These are phyloP conservation scores for Apantesis nais DNA, from an alignment of 2,888 invertebrate genomes.

Conservation along the genomic window DNA sequence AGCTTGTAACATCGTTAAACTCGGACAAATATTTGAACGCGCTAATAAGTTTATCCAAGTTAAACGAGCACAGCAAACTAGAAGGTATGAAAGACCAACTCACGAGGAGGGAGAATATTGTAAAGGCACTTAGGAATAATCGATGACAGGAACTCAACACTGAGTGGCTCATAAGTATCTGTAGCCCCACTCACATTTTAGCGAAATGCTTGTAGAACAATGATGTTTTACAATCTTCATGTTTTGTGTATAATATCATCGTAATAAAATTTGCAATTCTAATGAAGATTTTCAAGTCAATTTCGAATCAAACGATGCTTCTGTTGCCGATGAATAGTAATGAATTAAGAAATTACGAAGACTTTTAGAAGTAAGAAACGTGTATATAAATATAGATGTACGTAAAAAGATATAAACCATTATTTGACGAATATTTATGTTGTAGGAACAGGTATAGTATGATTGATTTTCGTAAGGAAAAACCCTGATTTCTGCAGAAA, in stretches of 20 bases:
- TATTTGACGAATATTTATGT: no score
- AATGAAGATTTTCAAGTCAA: slow-evolving; percentile 2
- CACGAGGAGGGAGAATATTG: neutral
- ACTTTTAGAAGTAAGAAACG: neutral
- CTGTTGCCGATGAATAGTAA: neutral
- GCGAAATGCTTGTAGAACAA: neutral
- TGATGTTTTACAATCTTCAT: neutral
- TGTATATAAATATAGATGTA: no score
- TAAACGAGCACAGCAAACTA: neutral
- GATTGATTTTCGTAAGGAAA: no score
- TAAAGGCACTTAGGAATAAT: neutral
- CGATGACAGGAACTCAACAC: neutral
- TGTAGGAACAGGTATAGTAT: no score
- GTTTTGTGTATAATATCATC: neutral
- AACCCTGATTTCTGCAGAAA: no score
- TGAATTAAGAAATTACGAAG: neutral
- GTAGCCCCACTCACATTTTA: neutral
- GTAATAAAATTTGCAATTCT: slow-evolving; percentile 1
- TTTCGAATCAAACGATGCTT: neutral
- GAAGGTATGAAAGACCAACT: neutral
- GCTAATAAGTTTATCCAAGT: neutral
- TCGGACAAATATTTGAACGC: neutral
- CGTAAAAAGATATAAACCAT: no score
- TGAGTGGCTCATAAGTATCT: neutral
- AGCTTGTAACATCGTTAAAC: neutral